phyloP scores from a whole-genome alignment of 2,113 vertebrate genomes.

The Cynocephalus volans region DNA sequence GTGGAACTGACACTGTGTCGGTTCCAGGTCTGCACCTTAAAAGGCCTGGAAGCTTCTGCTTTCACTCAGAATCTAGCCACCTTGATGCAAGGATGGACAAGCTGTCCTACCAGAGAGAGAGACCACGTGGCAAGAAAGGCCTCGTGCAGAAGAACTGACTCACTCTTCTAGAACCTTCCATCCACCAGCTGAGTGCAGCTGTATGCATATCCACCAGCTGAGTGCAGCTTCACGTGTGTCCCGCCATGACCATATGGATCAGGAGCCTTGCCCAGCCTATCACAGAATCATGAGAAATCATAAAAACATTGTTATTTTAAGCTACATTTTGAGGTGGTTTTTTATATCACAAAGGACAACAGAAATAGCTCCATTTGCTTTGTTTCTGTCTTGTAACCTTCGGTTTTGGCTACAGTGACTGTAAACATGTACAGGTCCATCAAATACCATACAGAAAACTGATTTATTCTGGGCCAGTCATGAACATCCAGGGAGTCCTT shows the following conservation, averaged over 20 bases:
- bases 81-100: background rate
- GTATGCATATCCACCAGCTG: background rate
- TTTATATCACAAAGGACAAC: background rate
- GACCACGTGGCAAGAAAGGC: background rate
- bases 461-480: background rate
- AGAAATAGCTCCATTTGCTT: conserved; percentile 3
- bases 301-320: background rate
- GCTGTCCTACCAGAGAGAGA: background rate
- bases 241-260: background rate
- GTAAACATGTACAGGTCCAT: background rate
- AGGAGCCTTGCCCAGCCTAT: background rate
- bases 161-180: conserved; percentile 2
- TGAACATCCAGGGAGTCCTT: background rate
- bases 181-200: background rate
- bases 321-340: background rate
- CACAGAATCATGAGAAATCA: background rate
- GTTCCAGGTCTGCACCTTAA: background rate
- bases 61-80: background rate
- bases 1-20: rapidly evolving
- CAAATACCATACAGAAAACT: background rate
- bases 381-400: background rate
- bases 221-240: background rate
- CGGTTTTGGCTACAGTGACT: background rate
- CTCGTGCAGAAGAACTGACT: background rate
- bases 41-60: background rate